Evolutionary conservation across 2,797 vertebrate species (phyloP), one percentile per base, ranked within the genome.

Genomic region (Parambassis ranga): DNA sequence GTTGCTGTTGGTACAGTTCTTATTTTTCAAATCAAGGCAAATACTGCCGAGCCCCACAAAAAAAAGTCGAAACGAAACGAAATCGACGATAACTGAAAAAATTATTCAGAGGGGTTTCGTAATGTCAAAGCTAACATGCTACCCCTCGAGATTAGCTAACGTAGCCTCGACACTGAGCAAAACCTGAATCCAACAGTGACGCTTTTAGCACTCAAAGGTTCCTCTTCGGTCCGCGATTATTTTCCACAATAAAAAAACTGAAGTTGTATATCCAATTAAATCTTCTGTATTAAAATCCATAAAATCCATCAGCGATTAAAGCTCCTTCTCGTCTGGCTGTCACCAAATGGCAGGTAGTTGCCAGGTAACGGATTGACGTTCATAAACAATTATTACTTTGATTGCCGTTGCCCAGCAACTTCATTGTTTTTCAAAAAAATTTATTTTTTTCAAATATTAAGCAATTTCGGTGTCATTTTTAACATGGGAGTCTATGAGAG

Each of bases 291-390:
- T 62, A 73, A n/a, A n/a, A 85, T 89, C 87, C 83, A 50, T 76
- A 66, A 75, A 83, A 78, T 74, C 75, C 77, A 56, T 44, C 62
- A 53, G 5, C 28, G 32, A 2, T 65, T 39, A 10, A 30, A 3
- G 8, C 10, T 26, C n/a, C 16, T 50, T 32, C 14, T 32, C 42
- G 73, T 77, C 80, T 87, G 87, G 88, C 84, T 65, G 85, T 89
- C 88, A 90, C 85, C 85, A 90, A 90, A 91, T 91, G 90, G 90
- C 49, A 77, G 84, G 82, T 86, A 52, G 57, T 74, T 16, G 2
- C 1, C 0, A 11, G 15, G 10, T 4, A 67, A 58, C 71, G 51
- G 26, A n/a, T n/a, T n/a, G n/a, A n/a, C n/a, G n/a, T n/a, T n/a
- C n/a, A n/a, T n/a, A n/a, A n/a, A n/a, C n/a, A n/a, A n/a, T n/a